Conservation (phyloP, 2,888 invertebrate genomes). For the Oligia fasciuncula region DNA sequence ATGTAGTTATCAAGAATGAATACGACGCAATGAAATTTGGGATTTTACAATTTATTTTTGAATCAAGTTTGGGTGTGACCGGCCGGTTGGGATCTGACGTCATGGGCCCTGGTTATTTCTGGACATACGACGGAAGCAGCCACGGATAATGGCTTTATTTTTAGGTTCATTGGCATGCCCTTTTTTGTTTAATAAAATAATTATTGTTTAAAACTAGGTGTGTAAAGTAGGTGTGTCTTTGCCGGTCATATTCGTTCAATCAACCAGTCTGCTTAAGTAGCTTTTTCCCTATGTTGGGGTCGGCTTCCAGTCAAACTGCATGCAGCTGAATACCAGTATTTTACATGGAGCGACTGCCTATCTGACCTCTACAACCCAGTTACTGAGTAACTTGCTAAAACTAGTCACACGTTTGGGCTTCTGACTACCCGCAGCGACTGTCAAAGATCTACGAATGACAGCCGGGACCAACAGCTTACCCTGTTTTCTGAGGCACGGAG, state of each 20-base stretch:
- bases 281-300: not conserved
- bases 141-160: slow-evolving; percentile 41
- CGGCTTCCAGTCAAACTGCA: not conserved
- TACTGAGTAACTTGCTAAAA: not conserved
- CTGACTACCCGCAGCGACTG: not conserved
- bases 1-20: not conserved
- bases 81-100: slow-evolving; percentile 35
- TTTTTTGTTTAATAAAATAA: not conserved
- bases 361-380: not conserved
- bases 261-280: not conserved
- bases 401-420: not conserved
- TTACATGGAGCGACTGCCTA: too few species aligned
- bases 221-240: not conserved
- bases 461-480: not conserved
- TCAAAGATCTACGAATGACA: not conserved
- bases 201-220: not conserved
- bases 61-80: slow-evolving; percentile 12
- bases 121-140: slow-evolving; percentile 5
- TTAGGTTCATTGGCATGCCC: slow-evolving; percentile 16
- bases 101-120: slow-evolving; percentile 40
- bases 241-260: not conserved
- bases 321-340: not conserved
- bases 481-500: not conserved
- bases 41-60: not conserved
- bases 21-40: not conserved